phyloP scores from a whole-genome alignment of 2,113 vertebrate genomes.

The Scortum barcoo region DNA sequence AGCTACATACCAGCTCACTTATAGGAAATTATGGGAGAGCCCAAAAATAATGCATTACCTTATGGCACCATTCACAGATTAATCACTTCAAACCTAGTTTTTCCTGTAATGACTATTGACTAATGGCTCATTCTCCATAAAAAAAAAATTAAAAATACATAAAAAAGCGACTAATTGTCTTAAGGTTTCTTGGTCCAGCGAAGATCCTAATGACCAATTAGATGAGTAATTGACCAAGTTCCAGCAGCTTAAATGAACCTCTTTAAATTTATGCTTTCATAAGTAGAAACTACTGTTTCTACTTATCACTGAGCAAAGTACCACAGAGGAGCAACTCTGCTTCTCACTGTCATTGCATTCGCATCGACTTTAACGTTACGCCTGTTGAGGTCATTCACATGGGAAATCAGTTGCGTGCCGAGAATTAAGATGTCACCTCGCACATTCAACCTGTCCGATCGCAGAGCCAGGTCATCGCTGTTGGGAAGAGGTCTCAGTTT shows the following conservation, averaged over 20 bases:
- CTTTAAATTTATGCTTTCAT: background rate
- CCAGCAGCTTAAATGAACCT: background rate
- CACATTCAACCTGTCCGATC: slow-evolving; percentile 46
- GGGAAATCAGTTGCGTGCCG: background rate
- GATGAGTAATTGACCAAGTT: slow-evolving; percentile 20
- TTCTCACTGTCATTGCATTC: background rate
- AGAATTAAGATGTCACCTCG: slow-evolving; percentile 51
- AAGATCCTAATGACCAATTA: slow-evolving; percentile 35
- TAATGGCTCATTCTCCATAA: slow-evolving; percentile 6
- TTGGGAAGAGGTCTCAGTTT: slow-evolving; percentile 65
- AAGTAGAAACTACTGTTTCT: background rate
- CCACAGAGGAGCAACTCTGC: background rate
- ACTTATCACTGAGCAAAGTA: background rate
- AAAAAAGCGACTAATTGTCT: slow-evolving; percentile 3
- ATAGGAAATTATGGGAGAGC: background rate
- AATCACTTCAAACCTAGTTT: slow-evolving; percentile 18
- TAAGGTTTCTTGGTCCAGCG: slow-evolving; percentile 17
- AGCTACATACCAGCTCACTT: background rate
- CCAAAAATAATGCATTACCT: background rate
- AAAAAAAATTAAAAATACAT: slow-evolving; percentile 12
- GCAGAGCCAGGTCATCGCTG: slow-evolving; percentile 38
- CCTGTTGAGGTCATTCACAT: slow-evolving; percentile 4
- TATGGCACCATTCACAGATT: slow-evolving; percentile 1
- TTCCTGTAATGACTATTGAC: slow-evolving; percentile 13
- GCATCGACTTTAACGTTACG: background rate